phyloP scores from a whole-genome alignment of 2,113 vertebrate genomes.

The Grammomys dolichurus region DNA sequence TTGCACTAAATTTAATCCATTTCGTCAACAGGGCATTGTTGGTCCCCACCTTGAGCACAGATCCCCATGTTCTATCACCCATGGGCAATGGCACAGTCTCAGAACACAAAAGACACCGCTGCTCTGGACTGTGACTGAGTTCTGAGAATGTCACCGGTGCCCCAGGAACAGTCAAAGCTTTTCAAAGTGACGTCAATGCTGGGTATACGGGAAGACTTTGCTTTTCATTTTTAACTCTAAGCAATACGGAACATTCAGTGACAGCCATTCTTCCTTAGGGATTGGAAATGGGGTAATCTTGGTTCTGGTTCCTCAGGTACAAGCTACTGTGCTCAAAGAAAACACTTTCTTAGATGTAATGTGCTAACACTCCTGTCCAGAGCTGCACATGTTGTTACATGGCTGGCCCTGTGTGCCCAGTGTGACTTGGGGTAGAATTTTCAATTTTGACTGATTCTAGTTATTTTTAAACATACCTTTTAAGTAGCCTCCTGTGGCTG shows the following conservation, averaged over 20 bases:
- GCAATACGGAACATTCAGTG: not conserved
- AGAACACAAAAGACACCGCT: not conserved
- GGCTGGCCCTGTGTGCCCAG: not conserved
- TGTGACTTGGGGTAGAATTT: not conserved
- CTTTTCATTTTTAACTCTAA: not conserved
- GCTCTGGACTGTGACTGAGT: not conserved
- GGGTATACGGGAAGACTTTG: not conserved
- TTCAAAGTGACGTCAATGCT: not conserved
- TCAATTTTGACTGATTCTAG: not conserved
- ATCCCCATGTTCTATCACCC: not conserved
- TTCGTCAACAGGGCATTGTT: not conserved
- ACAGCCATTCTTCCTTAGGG: not conserved
- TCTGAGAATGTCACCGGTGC: not conserved
- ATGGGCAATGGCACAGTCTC: not conserved
- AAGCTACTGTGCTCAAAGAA: not conserved
- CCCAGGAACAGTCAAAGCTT: not conserved
- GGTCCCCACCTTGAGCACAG: not conserved
- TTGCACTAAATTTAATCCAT: not conserved
- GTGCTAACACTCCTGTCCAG: not conserved
- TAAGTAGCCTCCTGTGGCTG: not conserved
- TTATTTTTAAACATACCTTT: not conserved
- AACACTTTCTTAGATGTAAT: not conserved
- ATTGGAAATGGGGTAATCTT: not conserved
- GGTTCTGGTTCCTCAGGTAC: not conserved
- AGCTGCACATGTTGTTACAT: rapidly evolving